Evolutionary conservation across 1,140 invertebrate species (phyloP), one percentile per base, ranked within the genome.

Genomic region (Atta cephalotes): DNA sequence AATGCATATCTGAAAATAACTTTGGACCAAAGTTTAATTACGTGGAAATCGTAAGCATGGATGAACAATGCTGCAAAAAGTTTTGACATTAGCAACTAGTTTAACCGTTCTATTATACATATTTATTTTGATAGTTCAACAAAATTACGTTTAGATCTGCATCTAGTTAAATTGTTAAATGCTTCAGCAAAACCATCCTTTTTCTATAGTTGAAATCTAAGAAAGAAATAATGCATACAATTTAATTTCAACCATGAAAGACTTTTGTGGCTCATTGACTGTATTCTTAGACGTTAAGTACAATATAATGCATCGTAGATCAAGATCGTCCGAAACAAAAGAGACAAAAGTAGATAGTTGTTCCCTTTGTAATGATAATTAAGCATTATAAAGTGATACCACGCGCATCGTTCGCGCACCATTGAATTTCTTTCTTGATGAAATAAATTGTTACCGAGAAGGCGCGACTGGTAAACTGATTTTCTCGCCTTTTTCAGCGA

Each of bases 401-500:
- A 45, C 39, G 39, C 63, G 39, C 60, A 60, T 84, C 58, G n/a
- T 21, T 56, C 28, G 65, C 51, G 79, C 66, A 45, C 39, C 58
- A 72, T 85, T 58, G 9, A 77, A 51, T 78, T 78, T 85, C 49
- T 49, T 0, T 7, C 60, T 79, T 28, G 74, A 79, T 49, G 60
- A 79, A 79, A 79, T 85, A 85, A 85, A 74, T 45, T 31, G 21
- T 66, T 79, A 77, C 56, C 25, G 10, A 7, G 6, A 21, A 72
- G 66, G 53, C 35, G 49, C 72, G 58, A 21, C 49, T 18, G 58
- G 31, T 85, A 85, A 85, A 85, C 74, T 79, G 74, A 85, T 85
- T 85, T 78, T 78, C 82, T 49, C 71, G 74, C 60, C 82, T 79
- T 85, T 85, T 79, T 78, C 81, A 77, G 31, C 58, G 49, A 49